phyloP scores from a whole-genome alignment of 2,888 invertebrate species.

The Orthonychiurus folsomi region DNA sequence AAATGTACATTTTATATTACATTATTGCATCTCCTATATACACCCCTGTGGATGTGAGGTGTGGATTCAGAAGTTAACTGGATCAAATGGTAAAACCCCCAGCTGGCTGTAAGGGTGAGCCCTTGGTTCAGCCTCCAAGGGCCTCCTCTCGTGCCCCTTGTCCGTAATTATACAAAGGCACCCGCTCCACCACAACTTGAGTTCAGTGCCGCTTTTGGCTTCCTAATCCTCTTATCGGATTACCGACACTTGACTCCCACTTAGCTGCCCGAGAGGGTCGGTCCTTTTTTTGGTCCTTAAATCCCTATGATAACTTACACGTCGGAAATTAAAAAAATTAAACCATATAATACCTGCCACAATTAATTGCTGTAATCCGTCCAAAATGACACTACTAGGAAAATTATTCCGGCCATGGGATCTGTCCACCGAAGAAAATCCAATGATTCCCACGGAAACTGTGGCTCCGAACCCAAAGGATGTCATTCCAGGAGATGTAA shows the following conservation, averaged over 20 bases:
- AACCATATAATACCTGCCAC: too few species aligned
- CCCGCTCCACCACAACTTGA: slow-evolving; percentile 13
- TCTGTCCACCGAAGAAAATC: slow-evolving; percentile 2
- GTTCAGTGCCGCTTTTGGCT: slow-evolving; percentile 12
- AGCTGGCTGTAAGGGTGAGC: too few species aligned
- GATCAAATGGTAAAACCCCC: too few species aligned
- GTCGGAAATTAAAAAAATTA: too few species aligned
- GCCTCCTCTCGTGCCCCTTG: slow-evolving; percentile 36
- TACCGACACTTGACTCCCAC: slow-evolving; percentile 31
- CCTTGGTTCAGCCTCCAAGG: slow-evolving; percentile 26
- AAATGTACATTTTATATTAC: too few species aligned
- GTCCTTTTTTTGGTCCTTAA: neutral
- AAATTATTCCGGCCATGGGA: slow-evolving; percentile 40
- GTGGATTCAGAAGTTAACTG: too few species aligned
- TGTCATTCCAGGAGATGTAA: neutral
- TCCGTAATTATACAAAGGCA: slow-evolving; percentile 31
- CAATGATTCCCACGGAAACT: neutral
- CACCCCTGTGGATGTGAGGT: too few species aligned
- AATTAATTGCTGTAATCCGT: too few species aligned
- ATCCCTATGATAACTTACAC: too few species aligned
- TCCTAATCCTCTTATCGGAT: slow-evolving; percentile 38
- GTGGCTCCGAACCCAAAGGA: neutral
- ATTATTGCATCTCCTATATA: too few species aligned
- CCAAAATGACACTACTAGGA: slow-evolving; percentile 36
- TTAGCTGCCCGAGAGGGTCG: slow-evolving; percentile 21